Base-by-base conservation (phyloP, 2,113 vertebrate species). In the Stigmatopora nigra region DNA sequence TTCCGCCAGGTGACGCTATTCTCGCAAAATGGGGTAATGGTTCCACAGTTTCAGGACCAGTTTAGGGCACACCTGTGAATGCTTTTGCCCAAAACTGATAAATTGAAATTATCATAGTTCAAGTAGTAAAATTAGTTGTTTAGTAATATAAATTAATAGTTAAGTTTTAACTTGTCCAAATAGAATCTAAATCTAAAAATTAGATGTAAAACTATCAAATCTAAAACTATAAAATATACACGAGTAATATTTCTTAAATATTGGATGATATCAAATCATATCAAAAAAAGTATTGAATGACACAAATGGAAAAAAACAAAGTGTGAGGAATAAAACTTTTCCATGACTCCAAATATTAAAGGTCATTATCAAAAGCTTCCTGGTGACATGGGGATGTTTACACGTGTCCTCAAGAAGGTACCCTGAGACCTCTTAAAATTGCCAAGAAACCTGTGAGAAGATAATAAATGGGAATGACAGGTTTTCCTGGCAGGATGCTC, bases 401-500 rank as follows among this genome's bases (percentile, higher is more conserved):
- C 51, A 68, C 71, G 58, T 13, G 51, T 38, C 31, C 48, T 51
- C 46, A n/a, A 11, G 13, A 11, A 64, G 62, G 64, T 64, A 61
- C 65, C 38, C 63, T 51, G 52, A 64, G 61, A 47, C 55, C 20
- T 46, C 51, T 44, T 31, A 51, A 52, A 48, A 49, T 31, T 56
- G 22, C 22, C 53, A 13, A n/a, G 9, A 78, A 62, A 73, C 41
- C 35, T 70, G 78, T 75, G 62, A 76, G 71, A 82, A 72, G 69
- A 73, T 75, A 49, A 77, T 56, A 72, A 20, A 67, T 69, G 61
- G 73, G 64, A 82, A 68, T 70, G 80, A 83, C 71, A 69, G 64
- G 70, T 66, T 69, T 90, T 90, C 86, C 89, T 86, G 70, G 20
- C 88, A 90, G 90, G 88, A 91, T 86, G 78, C 81, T 73, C 48